Evolutionary conservation across 2,888 invertebrate genomes (phyloP).

Genomic region (Hyposoter didymator): DNA sequence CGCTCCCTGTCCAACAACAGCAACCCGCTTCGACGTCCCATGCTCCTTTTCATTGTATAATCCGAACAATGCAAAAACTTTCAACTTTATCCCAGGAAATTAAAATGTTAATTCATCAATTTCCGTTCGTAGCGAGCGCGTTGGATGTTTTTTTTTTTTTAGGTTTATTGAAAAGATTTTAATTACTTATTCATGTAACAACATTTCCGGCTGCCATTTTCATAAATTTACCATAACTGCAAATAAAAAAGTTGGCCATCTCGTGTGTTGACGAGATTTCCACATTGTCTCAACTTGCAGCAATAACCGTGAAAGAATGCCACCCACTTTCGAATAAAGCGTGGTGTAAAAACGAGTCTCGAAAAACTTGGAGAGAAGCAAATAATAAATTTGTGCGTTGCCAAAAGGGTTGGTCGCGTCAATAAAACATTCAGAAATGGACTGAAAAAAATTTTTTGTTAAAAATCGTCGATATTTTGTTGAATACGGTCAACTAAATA

Average conservation of each 20-base stretch:
- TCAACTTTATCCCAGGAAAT: not conserved
- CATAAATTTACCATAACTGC: not conserved
- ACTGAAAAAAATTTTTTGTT: too few species aligned
- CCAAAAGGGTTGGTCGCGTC: not conserved
- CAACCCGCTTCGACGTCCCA: not conserved
- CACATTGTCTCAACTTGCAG: not conserved
- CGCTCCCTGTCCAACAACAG: too few species aligned
- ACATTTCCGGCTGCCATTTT: not conserved
- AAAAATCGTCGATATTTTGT: too few species aligned
- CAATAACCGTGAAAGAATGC: not conserved
- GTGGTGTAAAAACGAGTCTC: not conserved
- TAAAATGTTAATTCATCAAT: not conserved
- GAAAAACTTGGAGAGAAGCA: not conserved
- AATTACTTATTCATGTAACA: not conserved
- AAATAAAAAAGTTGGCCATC: not conserved
- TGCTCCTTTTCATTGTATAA: not conserved
- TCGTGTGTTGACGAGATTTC: not conserved
- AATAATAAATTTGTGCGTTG: not conserved
- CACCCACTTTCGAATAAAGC: not conserved
- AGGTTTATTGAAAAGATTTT: not conserved
- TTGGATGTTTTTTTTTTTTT: not conserved
- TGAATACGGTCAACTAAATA: too few species aligned
- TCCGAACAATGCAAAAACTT: not conserved
- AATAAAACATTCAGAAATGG: not conserved
- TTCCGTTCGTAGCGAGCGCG: not conserved